phyloP scores from a whole-genome alignment of 2,888 invertebrate genomes.

The Leptinotarsa tumamoca region DNA sequence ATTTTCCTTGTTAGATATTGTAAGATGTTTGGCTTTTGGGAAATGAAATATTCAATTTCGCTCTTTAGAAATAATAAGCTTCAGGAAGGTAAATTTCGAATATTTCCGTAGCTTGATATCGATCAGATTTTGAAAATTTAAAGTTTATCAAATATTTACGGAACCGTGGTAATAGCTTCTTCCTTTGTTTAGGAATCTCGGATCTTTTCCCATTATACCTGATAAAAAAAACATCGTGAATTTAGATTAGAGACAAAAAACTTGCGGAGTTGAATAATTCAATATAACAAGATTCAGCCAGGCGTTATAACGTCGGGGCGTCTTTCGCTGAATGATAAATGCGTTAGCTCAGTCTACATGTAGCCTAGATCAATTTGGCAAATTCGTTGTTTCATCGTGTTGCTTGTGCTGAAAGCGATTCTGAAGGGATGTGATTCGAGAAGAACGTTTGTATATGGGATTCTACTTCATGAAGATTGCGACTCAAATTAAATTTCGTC shows the following conservation, averaged over 20 bases:
- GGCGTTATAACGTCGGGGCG: constrained; percentile 17
- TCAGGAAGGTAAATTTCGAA: not conserved
- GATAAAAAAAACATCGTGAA: constrained; percentile 7
- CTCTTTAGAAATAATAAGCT: too few relatives aligned
- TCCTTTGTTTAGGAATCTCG: not conserved
- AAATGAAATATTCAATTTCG: too few relatives aligned
- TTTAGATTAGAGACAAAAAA: constrained; percentile 14
- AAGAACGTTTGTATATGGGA: not conserved
- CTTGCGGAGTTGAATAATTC: constrained; percentile 17
- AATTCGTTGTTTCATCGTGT: constrained; percentile 18
- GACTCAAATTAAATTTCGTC: not conserved
- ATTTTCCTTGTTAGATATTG: too few relatives aligned
- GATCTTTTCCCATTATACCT: not conserved
- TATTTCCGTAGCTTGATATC: not conserved
- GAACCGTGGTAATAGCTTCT: not conserved
- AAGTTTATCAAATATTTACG: not conserved
- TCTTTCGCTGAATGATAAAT: constrained; percentile 18
- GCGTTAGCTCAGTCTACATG: constrained; percentile 12
- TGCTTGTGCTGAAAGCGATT: constrained; percentile 8
- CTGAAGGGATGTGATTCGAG: constrained; percentile 10
- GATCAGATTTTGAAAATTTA: not conserved
- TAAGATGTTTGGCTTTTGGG: too few relatives aligned
- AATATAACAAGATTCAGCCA: constrained; percentile 15
- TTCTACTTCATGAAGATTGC: not conserved
- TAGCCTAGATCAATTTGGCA: constrained; percentile 13